Conservation (phyloP, 2,113 vertebrate species). For the Herpailurus yagouaroundi region DNA sequence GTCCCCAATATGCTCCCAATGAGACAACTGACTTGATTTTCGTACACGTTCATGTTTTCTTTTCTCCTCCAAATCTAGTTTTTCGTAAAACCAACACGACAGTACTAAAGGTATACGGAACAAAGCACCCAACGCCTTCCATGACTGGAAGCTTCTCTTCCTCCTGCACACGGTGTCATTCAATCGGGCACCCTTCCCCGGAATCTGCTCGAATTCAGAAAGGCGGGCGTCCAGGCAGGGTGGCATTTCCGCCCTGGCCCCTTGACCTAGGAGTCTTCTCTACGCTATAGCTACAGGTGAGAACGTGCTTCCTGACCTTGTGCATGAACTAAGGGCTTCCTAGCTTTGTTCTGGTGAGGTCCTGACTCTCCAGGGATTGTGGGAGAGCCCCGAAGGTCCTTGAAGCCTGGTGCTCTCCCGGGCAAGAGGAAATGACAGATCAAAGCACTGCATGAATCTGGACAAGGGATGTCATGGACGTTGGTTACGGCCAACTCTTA, state of each 20-base stretch:
- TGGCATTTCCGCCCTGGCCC: not conserved
- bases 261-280: not conserved
- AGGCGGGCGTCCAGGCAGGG: not conserved
- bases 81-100: not conserved
- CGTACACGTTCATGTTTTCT: not conserved
- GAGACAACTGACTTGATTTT: too few relatives aligned
- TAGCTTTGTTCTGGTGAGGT: not conserved
- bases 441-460: not conserved
- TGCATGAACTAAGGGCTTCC: accelerated
- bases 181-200: not conserved
- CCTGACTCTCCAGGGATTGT: not conserved
- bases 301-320: not conserved
- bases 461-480: accelerated
- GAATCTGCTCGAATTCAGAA: not conserved
- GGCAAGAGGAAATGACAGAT: not conserved
- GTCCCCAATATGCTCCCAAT: accelerated
- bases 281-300: accelerated
- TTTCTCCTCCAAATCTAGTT: not conserved
- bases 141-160: accelerated
- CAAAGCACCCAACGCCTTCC: not conserved
- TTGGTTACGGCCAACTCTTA: not conserved
- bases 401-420: not conserved
- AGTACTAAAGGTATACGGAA: accelerated
- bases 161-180: accelerated
- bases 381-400: not conserved